A percentile compares a stretch with the other conserved stretches of the same genome.
These are phyloP conservation scores for Megalurothrips usitatus DNA, from an alignment of 2,888 invertebrate species.

Conservation along the genomic window DNA sequence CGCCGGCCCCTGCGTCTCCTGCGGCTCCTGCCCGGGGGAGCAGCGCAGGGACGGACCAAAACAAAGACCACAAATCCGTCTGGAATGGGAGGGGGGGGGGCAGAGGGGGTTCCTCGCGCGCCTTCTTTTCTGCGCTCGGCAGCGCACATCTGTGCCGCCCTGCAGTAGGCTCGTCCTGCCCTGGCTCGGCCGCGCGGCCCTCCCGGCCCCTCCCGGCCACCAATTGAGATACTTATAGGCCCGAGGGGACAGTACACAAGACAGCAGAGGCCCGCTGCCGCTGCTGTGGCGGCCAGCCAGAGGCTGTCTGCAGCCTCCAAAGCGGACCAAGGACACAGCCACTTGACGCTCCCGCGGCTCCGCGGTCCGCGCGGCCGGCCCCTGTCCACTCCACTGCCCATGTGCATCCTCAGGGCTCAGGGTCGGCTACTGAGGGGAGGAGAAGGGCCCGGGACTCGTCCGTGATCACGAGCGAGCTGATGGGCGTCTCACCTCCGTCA, in stretches of 20 bases:
- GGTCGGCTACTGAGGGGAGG: neutral
- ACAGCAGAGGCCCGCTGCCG: neutral
- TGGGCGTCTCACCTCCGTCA: neutral
- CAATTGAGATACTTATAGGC: slow-evolving; percentile 23
- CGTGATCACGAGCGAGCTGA: neutral
- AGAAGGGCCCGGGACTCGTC: neutral
- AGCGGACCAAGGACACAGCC: slow-evolving; percentile 3
- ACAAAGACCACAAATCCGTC: too few relatives aligned
- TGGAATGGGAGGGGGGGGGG: too few relatives aligned
- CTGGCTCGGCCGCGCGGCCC: neutral
- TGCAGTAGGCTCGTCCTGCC: neutral
- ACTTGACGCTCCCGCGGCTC: neutral
- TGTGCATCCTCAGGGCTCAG: neutral
- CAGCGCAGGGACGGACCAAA: too few relatives aligned
- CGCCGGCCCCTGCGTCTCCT: too few relatives aligned
- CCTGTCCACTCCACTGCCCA: too few relatives aligned
- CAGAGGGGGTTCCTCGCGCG: too few relatives aligned
- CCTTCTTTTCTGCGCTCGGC: neutral
- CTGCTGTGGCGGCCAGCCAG: neutral
- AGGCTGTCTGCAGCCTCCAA: neutral
- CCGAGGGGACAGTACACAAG: neutral
- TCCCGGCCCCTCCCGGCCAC: neutral
- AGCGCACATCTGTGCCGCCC: neutral
- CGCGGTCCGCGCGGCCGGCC: too few relatives aligned
- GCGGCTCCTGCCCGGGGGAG: too few relatives aligned